Conservation (phyloP, 2,888 invertebrate genomes). For the Xanthia togata region DNA sequence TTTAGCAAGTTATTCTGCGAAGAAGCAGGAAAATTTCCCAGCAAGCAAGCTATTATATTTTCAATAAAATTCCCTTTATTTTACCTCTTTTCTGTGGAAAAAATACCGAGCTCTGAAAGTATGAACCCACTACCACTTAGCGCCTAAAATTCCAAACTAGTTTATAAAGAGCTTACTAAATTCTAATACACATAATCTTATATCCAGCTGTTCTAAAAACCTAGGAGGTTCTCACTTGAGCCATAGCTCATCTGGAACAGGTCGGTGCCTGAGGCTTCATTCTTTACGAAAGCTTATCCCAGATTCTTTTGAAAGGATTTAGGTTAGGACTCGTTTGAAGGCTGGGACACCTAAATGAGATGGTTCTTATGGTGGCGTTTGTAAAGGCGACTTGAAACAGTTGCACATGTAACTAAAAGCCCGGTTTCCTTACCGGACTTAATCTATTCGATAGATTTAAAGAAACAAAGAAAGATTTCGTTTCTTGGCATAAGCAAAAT, state of each 20-base stretch:
- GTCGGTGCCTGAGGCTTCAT: constrained; percentile 56
- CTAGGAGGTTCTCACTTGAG: constrained; percentile 61
- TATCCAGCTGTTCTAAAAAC: constrained; percentile 22
- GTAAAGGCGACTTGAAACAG: neutral
- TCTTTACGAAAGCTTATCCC: constrained; percentile 42
- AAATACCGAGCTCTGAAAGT: neutral
- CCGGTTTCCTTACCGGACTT: neutral
- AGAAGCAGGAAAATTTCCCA: neutral
- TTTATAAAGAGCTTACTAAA: neutral
- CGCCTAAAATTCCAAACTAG: neutral
- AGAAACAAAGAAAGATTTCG: no score
- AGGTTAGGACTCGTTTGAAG: constrained; percentile 55
- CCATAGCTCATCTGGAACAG: constrained; percentile 66
- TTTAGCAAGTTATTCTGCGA: neutral
- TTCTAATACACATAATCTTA: constrained; percentile 9
- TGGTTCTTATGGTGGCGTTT: neutral
- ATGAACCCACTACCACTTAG: no score
- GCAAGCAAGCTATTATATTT: constrained; percentile 5
- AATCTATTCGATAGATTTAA: neutral
- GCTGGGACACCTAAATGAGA: constrained; percentile 25
- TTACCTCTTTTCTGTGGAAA: neutral
- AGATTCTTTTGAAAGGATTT: constrained; percentile 54
- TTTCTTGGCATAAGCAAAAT: no score
- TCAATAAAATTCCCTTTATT: neutral
- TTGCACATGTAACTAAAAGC: neutral